phyloP scores from a whole-genome alignment of 2,797 vertebrate genomes.

The Moxostoma hubbsi region DNA sequence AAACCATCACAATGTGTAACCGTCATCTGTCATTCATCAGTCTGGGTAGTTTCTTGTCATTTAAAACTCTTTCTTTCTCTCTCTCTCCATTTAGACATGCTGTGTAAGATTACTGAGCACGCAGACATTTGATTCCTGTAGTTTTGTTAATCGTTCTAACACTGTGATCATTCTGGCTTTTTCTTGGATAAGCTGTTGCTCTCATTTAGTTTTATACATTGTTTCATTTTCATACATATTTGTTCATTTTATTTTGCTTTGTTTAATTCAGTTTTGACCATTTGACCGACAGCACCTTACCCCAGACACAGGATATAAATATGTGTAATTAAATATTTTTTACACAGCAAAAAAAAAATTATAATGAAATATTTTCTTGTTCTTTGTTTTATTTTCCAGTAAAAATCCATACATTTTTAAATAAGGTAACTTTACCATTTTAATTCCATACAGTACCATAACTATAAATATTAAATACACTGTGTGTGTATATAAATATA shows the following conservation, averaged over 20 bases:
- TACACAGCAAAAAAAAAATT: too few species aligned
- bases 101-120: slow-evolving; percentile 9
- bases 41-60: background rate
- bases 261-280: slow-evolving; percentile 6
- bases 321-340: background rate
- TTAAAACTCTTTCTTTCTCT: background rate
- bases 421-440: too few species aligned
- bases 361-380: too few species aligned
- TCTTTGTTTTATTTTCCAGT: too few species aligned
- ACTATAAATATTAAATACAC: too few species aligned
- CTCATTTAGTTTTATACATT: slow-evolving; percentile 41
- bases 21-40: background rate
- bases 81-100: slow-evolving; percentile 7
- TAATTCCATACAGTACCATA: too few species aligned
- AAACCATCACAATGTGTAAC: background rate
- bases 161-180: slow-evolving; percentile 30
- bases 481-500: too few species aligned
- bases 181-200: slow-evolving; percentile 14
- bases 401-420: too few species aligned
- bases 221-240: slow-evolving; percentile 40
- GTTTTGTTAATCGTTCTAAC: slow-evolving; percentile 22
- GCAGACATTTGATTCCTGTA: slow-evolving; percentile 19
- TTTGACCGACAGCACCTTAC: slow-evolving; percentile 49
- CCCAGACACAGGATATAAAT: slow-evolving; percentile 38
- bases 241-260: slow-evolving; percentile 16